Conservation (phyloP, 2,888 invertebrate species). For the Drosophila hawaiiensis region DNA sequence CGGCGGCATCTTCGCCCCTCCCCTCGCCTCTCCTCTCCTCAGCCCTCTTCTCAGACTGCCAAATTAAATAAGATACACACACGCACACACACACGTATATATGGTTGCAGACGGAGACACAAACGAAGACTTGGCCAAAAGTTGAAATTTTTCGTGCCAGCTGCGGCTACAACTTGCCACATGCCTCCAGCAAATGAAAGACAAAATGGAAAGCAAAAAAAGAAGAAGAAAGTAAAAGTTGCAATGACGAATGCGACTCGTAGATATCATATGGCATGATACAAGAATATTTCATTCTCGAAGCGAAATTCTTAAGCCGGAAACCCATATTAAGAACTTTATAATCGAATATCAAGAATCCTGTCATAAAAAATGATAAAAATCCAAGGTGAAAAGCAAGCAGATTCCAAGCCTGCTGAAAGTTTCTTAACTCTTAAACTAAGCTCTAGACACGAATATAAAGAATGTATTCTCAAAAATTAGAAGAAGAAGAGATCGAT, state of each 20-base stretch:
- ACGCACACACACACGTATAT: slow-evolving; percentile 3
- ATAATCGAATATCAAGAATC: background rate
- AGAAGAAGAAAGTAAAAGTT: background rate
- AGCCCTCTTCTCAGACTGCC: slow-evolving; percentile 20
- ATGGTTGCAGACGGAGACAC: slow-evolving; percentile 3
- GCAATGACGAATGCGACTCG: background rate
- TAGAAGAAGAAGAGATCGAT: no score
- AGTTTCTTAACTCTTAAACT: background rate
- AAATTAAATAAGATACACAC: slow-evolving; percentile 74
- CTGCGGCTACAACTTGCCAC: slow-evolving; percentile 75
- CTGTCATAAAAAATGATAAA: background rate
- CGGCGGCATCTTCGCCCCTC: slow-evolving; percentile 48
- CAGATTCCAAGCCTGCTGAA: background rate
- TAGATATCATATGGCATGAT: slow-evolving; percentile 8
- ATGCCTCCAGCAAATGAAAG: slow-evolving; percentile 40
- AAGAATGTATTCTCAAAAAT: no score
- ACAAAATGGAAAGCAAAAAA: slow-evolving; percentile 4
- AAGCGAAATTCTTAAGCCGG: background rate
- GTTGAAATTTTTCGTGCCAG: slow-evolving; percentile 71
- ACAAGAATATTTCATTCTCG: background rate
- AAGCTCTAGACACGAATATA: background rate
- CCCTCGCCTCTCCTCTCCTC: background rate
- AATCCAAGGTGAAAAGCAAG: background rate
- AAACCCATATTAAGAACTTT: background rate
- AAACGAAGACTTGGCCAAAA: slow-evolving; percentile 50